These are phyloP conservation scores for Knipowitschia caucasica DNA, from an alignment of 2,797 vertebrate species.

Conservation along the genomic window DNA sequence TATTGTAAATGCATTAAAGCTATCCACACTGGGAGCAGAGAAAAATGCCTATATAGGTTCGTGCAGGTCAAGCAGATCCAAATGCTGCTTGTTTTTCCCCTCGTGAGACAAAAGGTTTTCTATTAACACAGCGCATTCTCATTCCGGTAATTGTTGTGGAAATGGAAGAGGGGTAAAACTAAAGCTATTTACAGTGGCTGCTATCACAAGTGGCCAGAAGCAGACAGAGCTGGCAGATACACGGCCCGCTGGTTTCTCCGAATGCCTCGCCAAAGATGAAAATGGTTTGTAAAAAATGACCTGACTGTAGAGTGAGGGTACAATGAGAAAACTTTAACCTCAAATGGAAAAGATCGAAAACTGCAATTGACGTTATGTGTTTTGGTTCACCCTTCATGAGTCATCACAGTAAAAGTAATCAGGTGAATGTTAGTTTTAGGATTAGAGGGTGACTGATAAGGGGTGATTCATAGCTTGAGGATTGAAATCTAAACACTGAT, in stretches of 20 bases:
- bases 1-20: conserved; percentile 9
- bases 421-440: no score
- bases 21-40: not conserved
- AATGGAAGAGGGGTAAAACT: conserved; percentile 20
- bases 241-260: not conserved
- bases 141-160: conserved; percentile 20
- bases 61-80: conserved; percentile 2
- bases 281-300: conserved; percentile 10
- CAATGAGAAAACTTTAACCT: not conserved
- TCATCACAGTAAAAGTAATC: no score
- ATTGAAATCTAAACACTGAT: no score
- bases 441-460: no score
- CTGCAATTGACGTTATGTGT: no score
- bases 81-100: conserved; percentile 8
- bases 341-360: not conserved
- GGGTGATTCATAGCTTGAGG: no score
- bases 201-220: conserved; percentile 15
- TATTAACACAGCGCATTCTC: not conserved
- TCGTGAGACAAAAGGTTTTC: conserved; percentile 2
- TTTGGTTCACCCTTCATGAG: no score
- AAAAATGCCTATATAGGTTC: not conserved
- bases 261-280: not conserved
- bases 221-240: conserved; percentile 11
- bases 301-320: not conserved
- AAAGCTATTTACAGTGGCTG: conserved; percentile 10